Evolutionary conservation across 1,140 invertebrate species (phyloP), one percentile per base, ranked within the genome.

Genomic region (Achatina immaculata): DNA sequence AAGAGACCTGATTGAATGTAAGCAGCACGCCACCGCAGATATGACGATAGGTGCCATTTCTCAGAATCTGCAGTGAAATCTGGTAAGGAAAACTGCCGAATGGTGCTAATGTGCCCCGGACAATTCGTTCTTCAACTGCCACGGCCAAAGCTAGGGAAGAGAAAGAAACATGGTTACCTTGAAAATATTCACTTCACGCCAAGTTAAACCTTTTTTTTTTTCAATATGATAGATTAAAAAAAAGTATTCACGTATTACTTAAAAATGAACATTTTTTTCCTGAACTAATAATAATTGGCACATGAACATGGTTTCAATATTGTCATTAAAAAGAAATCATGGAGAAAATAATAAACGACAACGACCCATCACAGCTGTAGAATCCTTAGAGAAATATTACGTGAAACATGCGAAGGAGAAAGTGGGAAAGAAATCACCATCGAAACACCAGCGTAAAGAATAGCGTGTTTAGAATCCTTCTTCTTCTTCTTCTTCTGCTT

Each of bases 71-170:
- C 62, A 66, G 62, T 28, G 62, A 66, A 28, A 66, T 31, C 31
- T 66, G 62, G 62, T 66, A 31, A 31, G 62, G 62, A 66, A n/a
- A 31, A 9, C 31, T 31, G 62, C 19, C 19, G 19, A 66, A 31
- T 14, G 9, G 14, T 19, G 62, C 62, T 16, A 9, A 9, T 16
- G 19, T 7, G 14, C 62, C 62, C 19, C 31, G 19, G 7, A 66
- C 62, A 31, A 66, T 66, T 66, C 62, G n/a, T n/a, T 66, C 62
- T 31, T 66, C 62, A 19, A n/a, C 62, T 9, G 62, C 62, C 14
- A 66, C 19, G 14, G 31, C 62, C 11, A 66, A 9, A 28, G 62
- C 62, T 66, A 14, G 48, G 48, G 48, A 51, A 51, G 24, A 24
- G 48, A 51, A 51, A 11, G 48, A 51, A 51, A 24, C 24, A 11